Evolutionary conservation across 1,140 invertebrate genomes (phyloP), one percentile per base, ranked within the genome.

Genomic region (Sweltsa coloradensis): DNA sequence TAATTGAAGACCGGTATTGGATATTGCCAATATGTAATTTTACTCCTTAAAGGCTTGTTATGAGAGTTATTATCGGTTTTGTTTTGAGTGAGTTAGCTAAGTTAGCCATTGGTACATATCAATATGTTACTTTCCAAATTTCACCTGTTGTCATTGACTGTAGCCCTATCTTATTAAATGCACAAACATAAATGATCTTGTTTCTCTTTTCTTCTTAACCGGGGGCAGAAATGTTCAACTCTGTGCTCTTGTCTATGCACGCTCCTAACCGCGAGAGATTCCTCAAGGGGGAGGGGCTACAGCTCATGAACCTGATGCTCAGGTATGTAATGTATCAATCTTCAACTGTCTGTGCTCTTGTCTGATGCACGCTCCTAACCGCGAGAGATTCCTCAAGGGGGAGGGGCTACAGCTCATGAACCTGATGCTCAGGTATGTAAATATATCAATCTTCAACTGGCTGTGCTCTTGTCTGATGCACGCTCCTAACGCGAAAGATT

Each of bases 321-420:
- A 79, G 85, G 82, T 84, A 59, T 53, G 48, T 48, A 19, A n/a
- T n/a, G n/a, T n/a, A n/a, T n/a, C n/a, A n/a, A n/a, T 99, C 36
- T 99, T 99, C 60, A 88, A 98, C 62, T 83, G 83, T 53, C 69
- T 99, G 13, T 99, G 96, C 64, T 96, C 92, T 9, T 81, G 89
- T 50, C 71, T 99, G 39, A 85, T 97, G 79, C 75, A 82, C 45
- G 70, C 81, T 5, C 66, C 79, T 43, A 99, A 99, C 68, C 75
- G 92, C 50, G 87, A 93, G 42, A 76, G 82, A 48, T 99, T 99
- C 65, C 69, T 99, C 11, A 79, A 86, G 55, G 93, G 91, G 0
- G 94, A 97, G 74, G 93, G 94, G 6, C 68, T 97, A 16, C 93
- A 98, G 65, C 74, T 97, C 9, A 97, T 97, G 93, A 85, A 83